These are phyloP conservation scores for Diorhabda elongata DNA, from an alignment of 1,140 invertebrate species.

Conservation along the genomic window DNA sequence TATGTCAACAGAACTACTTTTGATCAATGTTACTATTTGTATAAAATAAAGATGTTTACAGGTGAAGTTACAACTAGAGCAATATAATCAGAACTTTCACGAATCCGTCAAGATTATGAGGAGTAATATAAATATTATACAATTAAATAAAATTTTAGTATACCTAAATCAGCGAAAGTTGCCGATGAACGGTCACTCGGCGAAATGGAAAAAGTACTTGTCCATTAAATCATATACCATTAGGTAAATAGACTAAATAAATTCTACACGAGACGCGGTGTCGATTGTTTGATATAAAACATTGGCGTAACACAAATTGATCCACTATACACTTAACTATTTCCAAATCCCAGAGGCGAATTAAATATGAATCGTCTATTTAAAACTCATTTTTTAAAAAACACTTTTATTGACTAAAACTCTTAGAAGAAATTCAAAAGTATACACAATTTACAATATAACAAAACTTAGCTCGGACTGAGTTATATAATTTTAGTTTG, in stretches of 20 bases:
- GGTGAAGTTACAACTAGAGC: not conserved
- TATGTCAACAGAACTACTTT: too few relatives aligned
- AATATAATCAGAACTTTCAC: conserved; percentile 2
- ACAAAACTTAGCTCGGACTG: too few relatives aligned
- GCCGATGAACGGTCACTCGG: not conserved
- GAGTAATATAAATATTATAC: not conserved
- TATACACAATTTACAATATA: too few relatives aligned
- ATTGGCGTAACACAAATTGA: not conserved
- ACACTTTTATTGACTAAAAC: too few relatives aligned
- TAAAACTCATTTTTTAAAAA: too few relatives aligned
- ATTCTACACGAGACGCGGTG: not conserved
- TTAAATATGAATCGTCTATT: too few relatives aligned
- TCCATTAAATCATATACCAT: not conserved
- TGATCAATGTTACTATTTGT: too few relatives aligned
- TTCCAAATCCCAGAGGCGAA: too few relatives aligned
- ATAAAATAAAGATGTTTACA: not conserved
- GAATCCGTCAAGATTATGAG: not conserved
- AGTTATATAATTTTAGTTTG: too few relatives aligned
- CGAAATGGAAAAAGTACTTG: not conserved
- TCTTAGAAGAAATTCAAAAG: too few relatives aligned
- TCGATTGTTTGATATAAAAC: not conserved
- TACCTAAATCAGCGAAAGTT: not conserved
- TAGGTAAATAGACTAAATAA: conserved; percentile 1
- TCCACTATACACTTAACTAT: conserved; percentile 21
- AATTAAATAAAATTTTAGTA: not conserved